Base-by-base conservation (phyloP, 2,888 invertebrate genomes). In the Eupeodes luniger region DNA sequence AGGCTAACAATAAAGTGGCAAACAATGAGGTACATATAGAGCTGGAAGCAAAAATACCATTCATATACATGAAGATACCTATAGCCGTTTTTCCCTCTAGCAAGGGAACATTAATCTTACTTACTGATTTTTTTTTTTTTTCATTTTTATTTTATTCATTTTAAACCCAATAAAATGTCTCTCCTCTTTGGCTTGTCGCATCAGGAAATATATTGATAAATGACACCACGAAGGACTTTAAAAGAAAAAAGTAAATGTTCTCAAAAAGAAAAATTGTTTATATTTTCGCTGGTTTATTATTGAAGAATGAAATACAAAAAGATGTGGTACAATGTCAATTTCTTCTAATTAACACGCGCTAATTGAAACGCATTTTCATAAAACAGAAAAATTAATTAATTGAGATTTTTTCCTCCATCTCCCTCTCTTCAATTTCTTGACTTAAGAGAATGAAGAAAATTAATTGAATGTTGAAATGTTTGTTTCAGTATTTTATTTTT, bases 1-100 rank as follows among this genome's bases (percentile, higher is more conserved):
- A 88, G 88, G 88, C 85, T 88, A 88, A 81, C 81, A 78, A 86
- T 85, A 74, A 85, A 78, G 85, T 81, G 85, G 67, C 84, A 84
- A 80, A 84, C 84, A 81, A 84, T 75, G 74, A 69, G 69, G 51
- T 67, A 66, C n/a, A 40, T 61, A 61, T 11, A 16, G 44, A 53
- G 47, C 49, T 47, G 14, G 27, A 19, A 27, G 62, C 27, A 12
- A 59, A 34, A 34, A 11, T 12, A 27, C 10, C 36, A 59, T 59
- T 2, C 59, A n/a, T 59, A 36, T 59, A 59, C 34, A n/a, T 34
- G 10, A 7, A 47, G 4, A 47, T 11, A 59, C n/a, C 4, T 40
- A 40, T 40, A 40, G 40, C 40, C 9, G 40, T 40, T 7, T 59
- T 6, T 51, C 51, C 36, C 72, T 40, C 55, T 19, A 40, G 27